Evolutionary conservation across 2,797 vertebrate genomes (phyloP), one percentile per base, ranked within the genome.

Genomic region (Cottoperca gobio): DNA sequence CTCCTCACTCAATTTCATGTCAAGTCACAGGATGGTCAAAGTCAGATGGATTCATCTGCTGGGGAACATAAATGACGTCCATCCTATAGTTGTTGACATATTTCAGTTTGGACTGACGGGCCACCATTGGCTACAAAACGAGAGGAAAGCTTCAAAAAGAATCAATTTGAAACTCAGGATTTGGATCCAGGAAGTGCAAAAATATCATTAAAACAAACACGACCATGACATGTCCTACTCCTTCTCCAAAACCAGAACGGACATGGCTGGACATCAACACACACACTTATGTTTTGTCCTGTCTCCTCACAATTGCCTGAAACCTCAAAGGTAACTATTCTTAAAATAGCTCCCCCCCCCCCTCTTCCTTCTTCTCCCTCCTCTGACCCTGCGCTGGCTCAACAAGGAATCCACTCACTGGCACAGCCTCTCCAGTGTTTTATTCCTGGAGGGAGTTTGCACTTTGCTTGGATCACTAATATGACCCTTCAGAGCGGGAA

Each of bases 391-490:
- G 33, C 3, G 8, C 65, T 72, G 53, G 65, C 67, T 1, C 16
- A 79, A 78, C 65, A 81, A 76, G 78, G 79, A 87, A 67, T 87
- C 58, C 76, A 45, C 55, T 85, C 74, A 5, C 73, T 81, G 82
- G 89, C 83, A 52, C 33, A 87, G 86, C 70, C 65, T 66, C 76
- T 92, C 87, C 88, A 94, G 92, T 95, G 92, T 93, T 94, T 93
- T 93, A 94, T 94, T 94, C 94, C 93, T 93, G 92, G 88, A 92
- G 84, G 90, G 78, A 86, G 83, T 92, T 89, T 88, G 82, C 78
- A 73, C 89, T 91, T 85, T 64, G 73, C 81, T 53, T 65, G 82
- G 82, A 85, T 88, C 91, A 92, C 70, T 82, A 86, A 81, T 83
- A 46, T 88, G 85, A 92, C 91, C 87, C 79, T 87, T 87, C 72